Evolutionary conservation across 2,797 vertebrate species (phyloP).

Genomic region (Halcyon smyrnensis): DNA sequence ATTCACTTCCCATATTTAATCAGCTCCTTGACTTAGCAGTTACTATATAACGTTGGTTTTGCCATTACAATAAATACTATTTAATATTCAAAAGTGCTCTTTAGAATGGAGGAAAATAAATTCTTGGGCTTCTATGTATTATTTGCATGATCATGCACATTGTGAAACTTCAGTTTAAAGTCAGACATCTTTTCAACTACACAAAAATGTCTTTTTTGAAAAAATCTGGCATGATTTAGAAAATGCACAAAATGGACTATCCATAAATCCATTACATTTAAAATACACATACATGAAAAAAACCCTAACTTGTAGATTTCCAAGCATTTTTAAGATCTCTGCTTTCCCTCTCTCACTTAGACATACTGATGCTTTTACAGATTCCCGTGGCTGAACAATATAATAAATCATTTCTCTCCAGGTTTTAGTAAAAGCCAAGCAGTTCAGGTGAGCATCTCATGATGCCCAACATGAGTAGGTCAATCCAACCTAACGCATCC

Average conservation of each 20-base stretch:
- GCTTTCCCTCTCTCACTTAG: background rate
- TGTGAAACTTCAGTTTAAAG: background rate
- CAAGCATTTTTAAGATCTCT: background rate
- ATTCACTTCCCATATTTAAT: background rate
- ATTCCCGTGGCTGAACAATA: background rate
- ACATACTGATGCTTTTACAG: background rate
- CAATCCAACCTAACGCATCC: background rate
- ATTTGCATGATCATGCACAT: no score
- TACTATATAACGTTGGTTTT: background rate
- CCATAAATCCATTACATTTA: background rate
- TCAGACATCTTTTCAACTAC: background rate
- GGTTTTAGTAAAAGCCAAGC: background rate
- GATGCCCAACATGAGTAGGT: background rate
- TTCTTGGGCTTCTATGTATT: no score
- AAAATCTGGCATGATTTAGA: background rate
- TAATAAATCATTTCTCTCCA: background rate
- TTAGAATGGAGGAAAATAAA: background rate
- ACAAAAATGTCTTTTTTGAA: background rate
- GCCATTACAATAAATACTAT: background rate
- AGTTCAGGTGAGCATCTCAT: background rate
- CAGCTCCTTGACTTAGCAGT: background rate
- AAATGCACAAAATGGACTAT: background rate
- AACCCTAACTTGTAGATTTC: background rate
- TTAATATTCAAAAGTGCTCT: background rate
- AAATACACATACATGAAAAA: background rate